Base-by-base conservation (phyloP, 1,140 invertebrate species). In the Cotesia chilonis region DNA sequence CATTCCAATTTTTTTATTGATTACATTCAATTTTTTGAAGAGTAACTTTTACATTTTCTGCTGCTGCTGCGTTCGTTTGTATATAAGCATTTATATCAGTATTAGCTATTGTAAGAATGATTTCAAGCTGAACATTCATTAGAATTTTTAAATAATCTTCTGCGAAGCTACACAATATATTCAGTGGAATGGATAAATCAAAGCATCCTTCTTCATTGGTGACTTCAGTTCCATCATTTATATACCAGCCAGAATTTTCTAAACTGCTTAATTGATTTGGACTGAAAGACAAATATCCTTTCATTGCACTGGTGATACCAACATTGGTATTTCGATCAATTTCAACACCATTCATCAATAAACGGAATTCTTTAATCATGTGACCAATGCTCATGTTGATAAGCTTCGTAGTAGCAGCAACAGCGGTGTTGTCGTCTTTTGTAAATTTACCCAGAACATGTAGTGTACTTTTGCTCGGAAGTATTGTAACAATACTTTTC, bases 81-180 rank as follows among this genome's bases (percentile, higher is more conserved):
- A 55, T n/a, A 17, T 14, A 5, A 10, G 7, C 12, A 55, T 55
- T 17, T 2, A 55, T 4, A 17, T 55, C 54, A 17, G 54, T 10
- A 0, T 0, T 78, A 36, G 67, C 17, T 35, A 14, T 36, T 37
- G 81, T 82, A 28, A 88, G 74, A 76, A 88, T 79, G 14, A 88
- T 66, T 77, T 88, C 83, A 76, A 87, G 85, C 77, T 84, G 84
- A 65, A 76, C 77, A 74, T 88, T 87, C 10, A 86, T 55, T 35
- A 87, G 75, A 51, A 88, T 82, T 80, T 83, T 82, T 65, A 77
- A 75, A 78, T 85, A 88, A 77, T 88, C 85, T 77, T 88, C 84
- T 63, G 82, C 82, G 77, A 88, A 87, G 12, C 85, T 84, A 4
- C 85, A 74, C 2, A 87, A 54, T 52, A 82, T 71, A 55, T 75